Evolutionary conservation across 2,797 vertebrate species (phyloP), one percentile per base, ranked within the genome.

Genomic region (Helostoma temminkii): DNA sequence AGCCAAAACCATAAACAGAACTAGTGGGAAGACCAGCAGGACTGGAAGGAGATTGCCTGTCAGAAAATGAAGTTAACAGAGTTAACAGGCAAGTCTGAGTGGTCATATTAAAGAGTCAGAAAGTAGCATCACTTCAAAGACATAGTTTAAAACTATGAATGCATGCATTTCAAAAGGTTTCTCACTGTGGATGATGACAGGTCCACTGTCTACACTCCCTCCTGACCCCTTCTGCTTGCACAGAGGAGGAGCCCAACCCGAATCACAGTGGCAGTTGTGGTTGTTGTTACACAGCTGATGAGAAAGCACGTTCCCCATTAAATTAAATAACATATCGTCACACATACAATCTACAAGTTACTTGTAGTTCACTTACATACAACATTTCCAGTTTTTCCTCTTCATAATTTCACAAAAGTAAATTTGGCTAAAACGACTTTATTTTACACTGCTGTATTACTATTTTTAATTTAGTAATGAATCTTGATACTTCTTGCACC

Each of bases 131-230:
- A 58, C 22, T 36, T 25, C 2, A 41, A 53, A 64, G 10, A 74
- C 21, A 55, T 47, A 45, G 18, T n/a, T 15, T n/a, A 18, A 16
- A 22, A 49, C 2, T 26, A 26, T 21, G 2, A 26, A 37, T 19
- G 18, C 5, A 10, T 24, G 3, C 15, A 39, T 47, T 62, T 4
- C 2, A 21, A 9, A 53, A 19, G 5, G 45, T 34, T 45, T 74
- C 92, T 87, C 81, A 99, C 98, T 89, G 71, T 93, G 81, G 0
- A 74, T 56, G 61, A 84, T 80, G 66, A 96, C 92, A 2, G 96
- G 96, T 12, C 97, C 98, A 12, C 97, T 98, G 89, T 99, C 96
- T 0, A 95, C 5, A 65, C 97, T 99, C n/a, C 98, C 98, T 9
- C 98, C 98, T 0, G 83, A 80, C 19, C 98, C 98, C 0, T 56